Conservation (phyloP, 2,113 vertebrate genomes). For the Mohoua ochrocephala region DNA sequence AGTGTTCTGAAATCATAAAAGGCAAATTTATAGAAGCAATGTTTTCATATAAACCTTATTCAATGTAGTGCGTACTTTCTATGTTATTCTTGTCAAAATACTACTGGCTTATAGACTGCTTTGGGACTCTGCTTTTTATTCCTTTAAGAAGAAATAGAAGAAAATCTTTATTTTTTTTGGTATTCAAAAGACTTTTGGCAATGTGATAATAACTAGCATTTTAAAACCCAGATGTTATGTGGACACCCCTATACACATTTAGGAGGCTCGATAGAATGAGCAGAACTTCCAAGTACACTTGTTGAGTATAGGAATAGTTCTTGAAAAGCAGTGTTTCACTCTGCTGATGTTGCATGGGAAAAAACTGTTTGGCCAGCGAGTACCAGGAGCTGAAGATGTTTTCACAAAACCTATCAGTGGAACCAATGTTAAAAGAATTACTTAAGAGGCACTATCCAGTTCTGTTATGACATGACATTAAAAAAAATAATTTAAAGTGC, state of each 20-base stretch:
- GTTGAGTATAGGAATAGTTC: background rate
- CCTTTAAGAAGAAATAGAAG: background rate
- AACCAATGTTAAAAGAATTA: background rate
- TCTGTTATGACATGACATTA: background rate
- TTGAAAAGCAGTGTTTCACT: background rate
- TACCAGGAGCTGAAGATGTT: background rate
- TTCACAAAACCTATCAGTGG: background rate
- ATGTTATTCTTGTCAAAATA: background rate
- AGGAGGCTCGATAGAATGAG: background rate
- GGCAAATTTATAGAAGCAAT: background rate
- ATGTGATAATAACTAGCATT: background rate
- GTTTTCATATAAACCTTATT: background rate
- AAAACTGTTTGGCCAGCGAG: background rate
- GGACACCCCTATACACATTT: background rate
- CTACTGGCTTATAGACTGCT: background rate
- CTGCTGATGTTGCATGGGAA: background rate
- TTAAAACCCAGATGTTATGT: background rate
- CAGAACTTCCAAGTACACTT: background rate
- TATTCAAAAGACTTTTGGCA: background rate
- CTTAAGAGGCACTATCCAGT: fast-evolving
- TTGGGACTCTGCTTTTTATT: background rate
- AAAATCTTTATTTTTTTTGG: fast-evolving
- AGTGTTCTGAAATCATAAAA: background rate
- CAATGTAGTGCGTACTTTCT: background rate
- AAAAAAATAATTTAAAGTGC: background rate